A percentile compares a stretch with the other conserved stretches of the same genome.
Conservation (phyloP, 2,888 invertebrate species). For the Agrochola lota region DNA sequence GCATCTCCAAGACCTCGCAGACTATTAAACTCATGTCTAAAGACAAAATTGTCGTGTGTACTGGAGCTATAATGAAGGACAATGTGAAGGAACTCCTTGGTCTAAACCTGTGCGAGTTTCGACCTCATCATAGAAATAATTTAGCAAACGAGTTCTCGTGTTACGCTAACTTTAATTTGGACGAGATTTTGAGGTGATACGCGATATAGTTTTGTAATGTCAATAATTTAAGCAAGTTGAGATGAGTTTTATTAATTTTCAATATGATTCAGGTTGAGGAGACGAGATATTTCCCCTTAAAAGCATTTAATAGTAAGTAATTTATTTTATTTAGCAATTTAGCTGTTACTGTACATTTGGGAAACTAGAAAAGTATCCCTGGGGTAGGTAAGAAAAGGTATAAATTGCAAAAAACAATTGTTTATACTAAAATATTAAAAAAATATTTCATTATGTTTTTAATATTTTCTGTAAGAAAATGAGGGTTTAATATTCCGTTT, state of each 20-base stretch:
- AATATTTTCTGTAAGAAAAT: slow-evolving; percentile 9
- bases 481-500: neutral
- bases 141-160: slow-evolving; percentile 98
- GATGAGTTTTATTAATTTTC: neutral
- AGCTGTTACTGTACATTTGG: neutral
- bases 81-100: slow-evolving; percentile 92
- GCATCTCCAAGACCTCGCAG: slow-evolving; percentile 95
- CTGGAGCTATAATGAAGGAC: slow-evolving; percentile 95
- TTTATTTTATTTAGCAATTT: neutral
- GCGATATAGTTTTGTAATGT: neutral
- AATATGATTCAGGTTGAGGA: neutral
- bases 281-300: neutral
- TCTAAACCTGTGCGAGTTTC: slow-evolving; percentile 92
- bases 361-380: neutral
- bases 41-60: slow-evolving; percentile 95
- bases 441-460: too few species aligned
- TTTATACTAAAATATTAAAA: too few species aligned
- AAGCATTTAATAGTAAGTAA: slow-evolving; percentile 13
- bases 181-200: slow-evolving; percentile 82
- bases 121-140: slow-evolving; percentile 96
- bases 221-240: slow-evolving; percentile 3
- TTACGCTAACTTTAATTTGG: slow-evolving; percentile 96
- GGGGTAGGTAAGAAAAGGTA: neutral
- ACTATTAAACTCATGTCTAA: slow-evolving; percentile 94
- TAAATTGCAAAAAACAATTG: neutral